Base-by-base conservation (phyloP, 2,797 vertebrate genomes). In the Rhinogobio ventralis region DNA sequence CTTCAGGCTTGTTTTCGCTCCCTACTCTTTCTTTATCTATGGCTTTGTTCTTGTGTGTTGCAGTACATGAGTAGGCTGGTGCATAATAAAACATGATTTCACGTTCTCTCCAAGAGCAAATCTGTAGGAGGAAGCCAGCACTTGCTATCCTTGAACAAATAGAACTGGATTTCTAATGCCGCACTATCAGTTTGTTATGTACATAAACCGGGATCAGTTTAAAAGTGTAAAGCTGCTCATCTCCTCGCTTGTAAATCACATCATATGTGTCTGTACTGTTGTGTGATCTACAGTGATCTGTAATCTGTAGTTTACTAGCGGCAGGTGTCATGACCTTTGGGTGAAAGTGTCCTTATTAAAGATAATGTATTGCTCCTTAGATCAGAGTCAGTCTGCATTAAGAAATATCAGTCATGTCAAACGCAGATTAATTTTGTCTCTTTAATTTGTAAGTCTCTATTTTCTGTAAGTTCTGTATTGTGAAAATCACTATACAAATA, bases 341-440 rank as follows among this genome's bases (percentile, higher is more conserved):
- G 67, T 80, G 71, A 87, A 89, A 90, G 89, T 90, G 89, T 85
- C 86, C 86, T 89, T 89, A 89, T 82, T 69, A 77, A 79, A 90
- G 78, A 86, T 82, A 13, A 62, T 82, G 71, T 36, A 46, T 84
- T 84, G 68, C 51, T 85, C 67, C 53, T 81, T 71, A 68, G 55
- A 80, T 83, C 15, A 36, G 84, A 53, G 74, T 69, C 25, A 62
- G 62, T 79, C 51, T 68, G 55, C 45, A 30, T 74, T 68, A 55
- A 82, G 74, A 83, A 74, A 60, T 84, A 68, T 20, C 33, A 67
- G 33, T 67, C 33, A n/a, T 57, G 33, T 33, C 45, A 23, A 75
- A 62, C 25, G 57, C 33, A 62, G 23, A 57, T 57, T 28, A 42
- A 6, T 60, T 60, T 7, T 33, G 74, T 60, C 23, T 71, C 25